A percentile compares a stretch with the other conserved stretches of the same genome.
These are phyloP conservation scores for Erebia ligea DNA, from an alignment of 2,888 invertebrate species.

Conservation along the genomic window DNA sequence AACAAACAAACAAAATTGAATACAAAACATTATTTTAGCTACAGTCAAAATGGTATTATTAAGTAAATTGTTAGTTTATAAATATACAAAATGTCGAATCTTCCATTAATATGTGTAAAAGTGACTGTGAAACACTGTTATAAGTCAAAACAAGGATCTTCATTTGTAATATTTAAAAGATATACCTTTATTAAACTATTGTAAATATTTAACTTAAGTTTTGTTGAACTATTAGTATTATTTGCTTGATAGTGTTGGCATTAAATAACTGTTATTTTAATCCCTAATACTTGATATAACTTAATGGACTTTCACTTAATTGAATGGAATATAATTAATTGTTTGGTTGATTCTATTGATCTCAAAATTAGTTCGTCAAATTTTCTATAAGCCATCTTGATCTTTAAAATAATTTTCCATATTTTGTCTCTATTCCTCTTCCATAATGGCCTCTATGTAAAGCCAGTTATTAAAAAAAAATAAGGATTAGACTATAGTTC, in stretches of 20 bases:
- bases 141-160: conserved; percentile 5
- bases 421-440: too few relatives aligned
- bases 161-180: conserved; percentile 11
- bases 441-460: too few relatives aligned
- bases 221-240: conserved; percentile 33
- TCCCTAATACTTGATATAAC: not conserved
- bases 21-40: too few relatives aligned
- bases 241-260: conserved; percentile 13
- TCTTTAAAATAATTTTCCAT: not conserved
- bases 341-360: not conserved
- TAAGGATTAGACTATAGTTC: too few relatives aligned
- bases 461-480: too few relatives aligned
- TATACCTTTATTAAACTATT: conserved; percentile 2
- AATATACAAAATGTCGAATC: not conserved
- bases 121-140: not conserved
- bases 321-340: not conserved
- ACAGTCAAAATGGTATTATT: not conserved
- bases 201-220: conserved; percentile 27
- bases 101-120: not conserved
- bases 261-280: not conserved
- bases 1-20: too few relatives aligned
- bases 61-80: not conserved
- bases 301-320: not conserved
- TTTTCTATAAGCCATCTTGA: not conserved
- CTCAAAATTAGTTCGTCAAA: not conserved